These are phyloP conservation scores for Drosophila testacea DNA, from an alignment of 2,888 invertebrate genomes.

Conservation along the genomic window DNA sequence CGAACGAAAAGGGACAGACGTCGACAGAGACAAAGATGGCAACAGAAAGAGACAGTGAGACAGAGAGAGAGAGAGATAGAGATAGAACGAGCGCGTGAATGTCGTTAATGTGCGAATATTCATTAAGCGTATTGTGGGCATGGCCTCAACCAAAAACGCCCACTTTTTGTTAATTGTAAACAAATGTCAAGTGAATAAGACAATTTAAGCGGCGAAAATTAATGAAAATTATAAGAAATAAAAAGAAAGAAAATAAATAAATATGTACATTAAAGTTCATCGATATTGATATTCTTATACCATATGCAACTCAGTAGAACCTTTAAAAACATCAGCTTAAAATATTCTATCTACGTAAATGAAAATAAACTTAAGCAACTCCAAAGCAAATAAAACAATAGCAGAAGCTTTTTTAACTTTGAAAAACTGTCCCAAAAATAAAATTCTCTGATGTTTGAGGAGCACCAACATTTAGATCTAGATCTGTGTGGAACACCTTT, in stretches of 20 bases:
- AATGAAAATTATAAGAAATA: constrained; percentile 40
- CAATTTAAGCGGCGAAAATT: constrained; percentile 51
- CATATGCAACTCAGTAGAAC: neutral
- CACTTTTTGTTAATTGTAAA: constrained; percentile 58
- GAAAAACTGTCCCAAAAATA: too few relatives aligned
- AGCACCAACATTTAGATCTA: too few relatives aligned
- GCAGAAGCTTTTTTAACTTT: too few relatives aligned
- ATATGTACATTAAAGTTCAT: neutral
- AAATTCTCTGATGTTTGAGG: too few relatives aligned
- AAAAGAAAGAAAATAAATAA: neutral
- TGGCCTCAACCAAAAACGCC: constrained; percentile 8
- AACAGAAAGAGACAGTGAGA: neutral
- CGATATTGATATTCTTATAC: neutral
- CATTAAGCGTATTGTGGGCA: constrained; percentile 66
- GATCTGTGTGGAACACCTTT: too few relatives aligned
- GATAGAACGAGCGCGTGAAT: constrained; percentile 17
- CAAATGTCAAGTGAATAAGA: constrained; percentile 51
- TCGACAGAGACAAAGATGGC: constrained; percentile 18
- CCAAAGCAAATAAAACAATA: too few relatives aligned
- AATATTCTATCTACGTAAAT: too few relatives aligned
- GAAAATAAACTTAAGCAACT: neutral
- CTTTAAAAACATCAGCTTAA: too few relatives aligned
- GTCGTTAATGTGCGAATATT: constrained; percentile 76
- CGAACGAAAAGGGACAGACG: constrained; percentile 18
- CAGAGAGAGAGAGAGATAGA: neutral